phyloP scores from a whole-genome alignment of 2,797 vertebrate genomes.

The Melanotaenia pygmaea region DNA sequence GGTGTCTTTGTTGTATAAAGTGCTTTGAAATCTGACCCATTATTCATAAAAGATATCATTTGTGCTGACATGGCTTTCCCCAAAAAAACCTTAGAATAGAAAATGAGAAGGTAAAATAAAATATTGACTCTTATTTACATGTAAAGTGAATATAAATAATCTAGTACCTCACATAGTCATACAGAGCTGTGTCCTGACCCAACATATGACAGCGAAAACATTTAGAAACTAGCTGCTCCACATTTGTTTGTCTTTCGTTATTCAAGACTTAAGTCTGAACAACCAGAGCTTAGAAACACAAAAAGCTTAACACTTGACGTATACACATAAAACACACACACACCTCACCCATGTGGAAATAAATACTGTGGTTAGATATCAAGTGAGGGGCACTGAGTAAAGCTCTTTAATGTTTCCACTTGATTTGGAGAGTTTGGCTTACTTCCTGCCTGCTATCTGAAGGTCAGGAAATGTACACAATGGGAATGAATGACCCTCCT shows the following conservation, averaged over 20 bases:
- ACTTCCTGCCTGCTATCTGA: slow-evolving; percentile 63
- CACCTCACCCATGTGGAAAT: slow-evolving; percentile 17
- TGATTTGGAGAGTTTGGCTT: slow-evolving; percentile 66
- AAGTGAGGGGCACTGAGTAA: slow-evolving; percentile 29
- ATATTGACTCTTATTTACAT: not conserved
- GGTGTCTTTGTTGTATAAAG: not conserved
- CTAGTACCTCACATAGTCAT: not conserved
- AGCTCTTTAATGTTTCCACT: slow-evolving; percentile 60
- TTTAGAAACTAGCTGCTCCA: slow-evolving; percentile 10
- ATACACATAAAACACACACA: not conserved
- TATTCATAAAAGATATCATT: not conserved
- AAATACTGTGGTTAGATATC: slow-evolving; percentile 22
- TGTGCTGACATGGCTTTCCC: too few species aligned
- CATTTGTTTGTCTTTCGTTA: slow-evolving; percentile 32
- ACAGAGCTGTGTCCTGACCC: not conserved
- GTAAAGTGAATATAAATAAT: not conserved
- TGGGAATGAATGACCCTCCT: slow-evolving; percentile 37
- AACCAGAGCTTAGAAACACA: slow-evolving; percentile 21
- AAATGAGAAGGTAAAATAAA: not conserved
- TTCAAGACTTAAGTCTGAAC: slow-evolving; percentile 22
- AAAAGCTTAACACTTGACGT: slow-evolving; percentile 5
- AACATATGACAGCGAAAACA: slow-evolving; percentile 19
- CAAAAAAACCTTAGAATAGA: not conserved
- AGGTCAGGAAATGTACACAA: slow-evolving; percentile 71
- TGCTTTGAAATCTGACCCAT: not conserved